These are phyloP conservation scores for Chrysaora quinquecirrha DNA, from an alignment of 30 jellyfish, hydroid and myxozoan genomes.

Conservation along the genomic window DNA sequence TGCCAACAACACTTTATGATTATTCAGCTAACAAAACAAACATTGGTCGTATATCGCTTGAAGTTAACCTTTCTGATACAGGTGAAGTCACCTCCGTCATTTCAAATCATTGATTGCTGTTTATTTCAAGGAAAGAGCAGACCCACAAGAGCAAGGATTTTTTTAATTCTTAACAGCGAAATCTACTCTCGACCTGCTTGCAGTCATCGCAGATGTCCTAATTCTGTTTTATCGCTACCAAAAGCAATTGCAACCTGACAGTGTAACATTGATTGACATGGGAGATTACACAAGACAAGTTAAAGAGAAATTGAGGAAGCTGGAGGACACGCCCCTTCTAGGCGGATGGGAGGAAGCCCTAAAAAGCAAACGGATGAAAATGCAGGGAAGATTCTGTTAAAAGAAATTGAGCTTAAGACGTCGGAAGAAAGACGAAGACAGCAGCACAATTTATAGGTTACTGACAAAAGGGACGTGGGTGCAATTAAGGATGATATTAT, in stretches of 20 bases:
- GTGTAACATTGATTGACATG: constrained; percentile 7
- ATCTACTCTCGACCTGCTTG: constrained; percentile 6
- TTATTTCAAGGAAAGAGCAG: not conserved
- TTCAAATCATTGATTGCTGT: no score
- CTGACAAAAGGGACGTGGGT: not conserved
- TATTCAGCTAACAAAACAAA: no score
- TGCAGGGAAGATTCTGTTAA: not conserved
- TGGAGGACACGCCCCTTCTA: not conserved
- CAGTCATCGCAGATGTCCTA: constrained; percentile 8
- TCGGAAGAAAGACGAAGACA: not conserved
- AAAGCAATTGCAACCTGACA: constrained; percentile 5
- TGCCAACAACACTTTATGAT: no score
- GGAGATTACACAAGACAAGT: not conserved
- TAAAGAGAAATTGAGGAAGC: not conserved
- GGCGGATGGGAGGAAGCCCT: not conserved
- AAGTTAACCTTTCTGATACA: no score
- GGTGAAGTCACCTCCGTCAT: no score
- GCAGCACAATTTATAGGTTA: not conserved
- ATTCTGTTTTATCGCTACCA: not conserved
- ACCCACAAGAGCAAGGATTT: constrained; percentile 1
- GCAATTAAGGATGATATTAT: not conserved
- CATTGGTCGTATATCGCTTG: no score
- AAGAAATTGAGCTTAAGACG: not conserved
- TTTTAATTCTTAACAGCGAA: not conserved
- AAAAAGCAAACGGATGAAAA: constrained; percentile 1